phyloP scores from a whole-genome alignment of 2,888 invertebrate genomes.

The Sphaeridia pumilis region DNA sequence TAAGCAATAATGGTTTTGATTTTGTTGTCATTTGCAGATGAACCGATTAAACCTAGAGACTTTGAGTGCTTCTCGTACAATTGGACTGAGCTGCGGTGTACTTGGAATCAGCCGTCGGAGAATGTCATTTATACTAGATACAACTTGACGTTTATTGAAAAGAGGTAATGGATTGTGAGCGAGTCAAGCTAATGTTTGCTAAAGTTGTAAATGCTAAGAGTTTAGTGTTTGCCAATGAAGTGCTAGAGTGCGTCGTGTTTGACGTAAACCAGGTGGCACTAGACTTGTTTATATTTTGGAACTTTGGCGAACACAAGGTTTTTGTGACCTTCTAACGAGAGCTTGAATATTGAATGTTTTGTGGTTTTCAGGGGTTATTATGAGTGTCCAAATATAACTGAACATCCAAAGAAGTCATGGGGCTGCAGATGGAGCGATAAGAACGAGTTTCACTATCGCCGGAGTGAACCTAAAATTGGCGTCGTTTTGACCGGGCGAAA shows the following conservation, averaged over 20 bases:
- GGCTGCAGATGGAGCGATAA: slow-evolving; percentile 26
- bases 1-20: no score
- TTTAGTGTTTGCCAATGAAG: background rate
- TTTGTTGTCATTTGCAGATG: slow-evolving; percentile 39
- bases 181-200: background rate
- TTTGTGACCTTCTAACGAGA: no score
- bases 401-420: background rate
- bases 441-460: slow-evolving; percentile 48
- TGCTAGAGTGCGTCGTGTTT: background rate
- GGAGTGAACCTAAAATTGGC: slow-evolving; percentile 44
- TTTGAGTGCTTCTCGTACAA: slow-evolving; percentile 63
- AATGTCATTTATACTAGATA: slow-evolving; percentile 50
- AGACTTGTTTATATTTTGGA: background rate
- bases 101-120: slow-evolving; percentile 51
- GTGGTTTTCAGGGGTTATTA: background rate
- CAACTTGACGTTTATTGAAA: slow-evolving; percentile 39
- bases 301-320: background rate
- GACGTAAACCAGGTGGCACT: background rate
- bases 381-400: background rate
- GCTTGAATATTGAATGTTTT: no score
- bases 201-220: background rate
- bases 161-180: background rate
- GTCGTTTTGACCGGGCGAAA: slow-evolving; percentile 53
- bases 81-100: slow-evolving; percentile 60
- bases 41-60: slow-evolving; percentile 53